Base-by-base conservation (phyloP, 2,113 vertebrate genomes). In the Stigmatopora argus region DNA sequence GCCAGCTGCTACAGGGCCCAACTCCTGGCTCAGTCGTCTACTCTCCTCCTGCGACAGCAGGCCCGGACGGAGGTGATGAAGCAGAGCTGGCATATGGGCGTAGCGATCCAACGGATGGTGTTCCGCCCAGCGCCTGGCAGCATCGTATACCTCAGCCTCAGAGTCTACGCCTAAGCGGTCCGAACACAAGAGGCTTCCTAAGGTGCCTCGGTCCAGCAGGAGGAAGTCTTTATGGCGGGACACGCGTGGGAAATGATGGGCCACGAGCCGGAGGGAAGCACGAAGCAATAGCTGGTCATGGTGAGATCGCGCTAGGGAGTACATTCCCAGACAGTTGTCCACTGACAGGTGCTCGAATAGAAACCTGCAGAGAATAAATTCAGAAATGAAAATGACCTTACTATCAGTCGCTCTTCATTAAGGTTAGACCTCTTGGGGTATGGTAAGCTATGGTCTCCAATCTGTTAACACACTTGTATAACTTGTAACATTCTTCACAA, bases 281-380 rank as follows among this genome's bases (percentile, higher is more conserved):
- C 90, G 86, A 53, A 93, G 89, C 45, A 93, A 85, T 17, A 90
- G 88, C 81, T 90, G 91, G 81, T 92, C 89, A 4, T 93, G 92
- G 68, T 93, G 92, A 1, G 91, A 91, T 51, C 90, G 90, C 38
- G 92, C 92, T 79, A 93, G 79, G 41, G 90, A 91, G 75, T 93
- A 93, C 90, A 92, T 92, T 14, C 91, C 91, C 64, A 93, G 74
- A 58, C 91, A 93, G 79, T 91, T 93, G 53, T 92, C 92, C 82
- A 90, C 88, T 0, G 90, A 91, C 35, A 93, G 85, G 74, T 91
- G 89, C 73, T 93, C 89, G 60, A 91, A 92, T 0, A 93, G 83
- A 74, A 92, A 93, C 81, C 92, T 93, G 69, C 15, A 52, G 48
- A 31, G 19, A 57, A 64, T 11, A 45, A 2, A 56, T 17, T 14